phyloP scores from a whole-genome alignment of 2,113 vertebrate genomes.

The Lepidothrix coronata region DNA sequence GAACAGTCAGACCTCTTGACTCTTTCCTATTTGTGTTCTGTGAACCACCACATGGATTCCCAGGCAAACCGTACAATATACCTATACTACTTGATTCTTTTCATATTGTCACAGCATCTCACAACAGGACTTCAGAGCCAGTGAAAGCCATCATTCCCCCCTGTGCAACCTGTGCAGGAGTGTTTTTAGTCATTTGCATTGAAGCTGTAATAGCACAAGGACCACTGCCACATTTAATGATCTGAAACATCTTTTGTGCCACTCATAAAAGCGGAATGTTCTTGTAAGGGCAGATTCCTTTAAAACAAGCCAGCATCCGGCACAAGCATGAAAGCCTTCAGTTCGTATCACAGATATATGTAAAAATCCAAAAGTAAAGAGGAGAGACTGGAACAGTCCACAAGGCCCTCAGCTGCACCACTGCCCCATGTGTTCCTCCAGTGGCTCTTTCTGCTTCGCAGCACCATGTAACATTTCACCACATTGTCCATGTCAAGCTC shows the following conservation, averaged over 20 bases:
- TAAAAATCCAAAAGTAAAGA: not conserved
- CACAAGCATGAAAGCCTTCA: not conserved
- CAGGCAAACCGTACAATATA: not conserved
- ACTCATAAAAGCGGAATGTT: not conserved
- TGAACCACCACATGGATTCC: not conserved
- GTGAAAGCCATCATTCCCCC: not conserved
- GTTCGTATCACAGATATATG: fast-evolving
- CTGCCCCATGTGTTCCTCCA: fast-evolving
- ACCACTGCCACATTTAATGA: not conserved
- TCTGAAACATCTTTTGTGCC: not conserved
- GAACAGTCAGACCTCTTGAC: not conserved
- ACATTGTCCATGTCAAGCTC: not conserved
- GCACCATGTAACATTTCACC: not conserved
- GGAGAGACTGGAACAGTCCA: fast-evolving
- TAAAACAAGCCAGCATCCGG: not conserved
- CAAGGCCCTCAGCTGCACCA: too few species aligned
- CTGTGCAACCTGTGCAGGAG: not conserved
- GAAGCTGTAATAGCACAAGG: not conserved
- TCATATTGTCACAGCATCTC: fast-evolving
- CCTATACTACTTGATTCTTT: not conserved
- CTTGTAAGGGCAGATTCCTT: not conserved
- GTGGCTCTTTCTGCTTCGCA: not conserved
- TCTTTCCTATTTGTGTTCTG: not conserved
- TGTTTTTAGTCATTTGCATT: fast-evolving
- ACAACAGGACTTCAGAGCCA: not conserved